Evolutionary conservation across 2,797 vertebrate genomes (phyloP).

Genomic region (Rhyacichthys aspro): DNA sequence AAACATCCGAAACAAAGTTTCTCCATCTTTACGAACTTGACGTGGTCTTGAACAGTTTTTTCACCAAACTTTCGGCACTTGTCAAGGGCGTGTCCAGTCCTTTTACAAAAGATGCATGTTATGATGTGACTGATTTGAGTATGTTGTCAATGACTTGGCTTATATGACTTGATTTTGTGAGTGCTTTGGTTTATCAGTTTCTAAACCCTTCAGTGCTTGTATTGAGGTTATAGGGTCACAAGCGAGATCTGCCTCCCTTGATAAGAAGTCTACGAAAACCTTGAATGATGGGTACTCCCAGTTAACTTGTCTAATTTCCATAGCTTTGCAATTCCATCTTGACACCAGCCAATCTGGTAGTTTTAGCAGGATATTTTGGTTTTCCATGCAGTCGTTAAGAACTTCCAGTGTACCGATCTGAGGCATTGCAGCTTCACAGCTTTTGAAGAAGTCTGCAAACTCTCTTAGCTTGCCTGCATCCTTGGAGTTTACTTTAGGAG

Average conservation of each 20-base stretch:
- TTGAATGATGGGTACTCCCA: background rate
- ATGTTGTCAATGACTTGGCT: conserved; percentile 6
- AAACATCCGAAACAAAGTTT: too few species aligned
- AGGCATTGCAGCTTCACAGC: conserved; percentile 10
- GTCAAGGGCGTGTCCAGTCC: background rate
- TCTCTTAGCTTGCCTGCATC: background rate
- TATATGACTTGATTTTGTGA: background rate
- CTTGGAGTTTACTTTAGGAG: too few species aligned
- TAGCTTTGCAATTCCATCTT: conserved; percentile 1
- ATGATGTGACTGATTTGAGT: background rate
- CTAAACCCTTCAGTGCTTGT: background rate
- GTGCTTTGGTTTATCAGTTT: background rate
- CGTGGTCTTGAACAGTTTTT: too few species aligned
- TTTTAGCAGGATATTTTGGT: background rate
- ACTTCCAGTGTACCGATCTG: too few species aligned
- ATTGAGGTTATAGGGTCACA: conserved; percentile 11
- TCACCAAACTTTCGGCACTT: conserved; percentile 5
- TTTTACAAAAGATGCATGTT: conserved; percentile 14
- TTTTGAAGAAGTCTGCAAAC: background rate
- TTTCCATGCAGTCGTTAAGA: too few species aligned
- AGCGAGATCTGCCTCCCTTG: background rate
- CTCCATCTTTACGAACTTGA: too few species aligned
- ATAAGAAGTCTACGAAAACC: background rate
- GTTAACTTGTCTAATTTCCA: background rate
- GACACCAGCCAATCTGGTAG: conserved; percentile 7